Evolutionary conservation across 2,797 vertebrate species (phyloP).

Genomic region (Hapalemur alaotrensis): DNA sequence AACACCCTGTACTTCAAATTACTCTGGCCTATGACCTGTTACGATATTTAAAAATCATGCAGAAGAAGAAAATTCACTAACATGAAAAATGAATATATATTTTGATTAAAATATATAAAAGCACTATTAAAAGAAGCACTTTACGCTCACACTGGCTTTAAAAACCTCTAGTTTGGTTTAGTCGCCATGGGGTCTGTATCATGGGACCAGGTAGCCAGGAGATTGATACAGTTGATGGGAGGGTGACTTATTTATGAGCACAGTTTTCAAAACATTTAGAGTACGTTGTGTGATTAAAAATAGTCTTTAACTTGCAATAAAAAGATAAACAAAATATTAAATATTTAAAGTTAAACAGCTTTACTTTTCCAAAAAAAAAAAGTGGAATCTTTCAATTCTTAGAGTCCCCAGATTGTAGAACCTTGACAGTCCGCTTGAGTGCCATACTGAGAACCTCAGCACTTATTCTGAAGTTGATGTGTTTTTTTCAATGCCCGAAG

Average conservation of each 20-base stretch:
- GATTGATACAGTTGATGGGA: background rate
- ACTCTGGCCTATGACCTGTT: constrained; percentile 27
- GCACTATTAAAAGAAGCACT: constrained; percentile 18
- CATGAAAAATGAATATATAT: constrained; percentile 77
- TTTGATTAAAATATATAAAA: constrained; percentile 16
- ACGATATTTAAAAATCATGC: background rate
- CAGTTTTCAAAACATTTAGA: constrained; percentile 14
- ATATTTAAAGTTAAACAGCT: constrained; percentile 79
- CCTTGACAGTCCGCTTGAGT: background rate
- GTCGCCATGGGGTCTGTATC: background rate
- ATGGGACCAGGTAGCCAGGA: background rate
- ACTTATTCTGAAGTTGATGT: background rate
- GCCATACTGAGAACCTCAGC: background rate
- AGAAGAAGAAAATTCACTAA: constrained; percentile 42
- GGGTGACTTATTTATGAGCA: background rate
- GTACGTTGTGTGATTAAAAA: background rate
- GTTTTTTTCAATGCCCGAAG: background rate
- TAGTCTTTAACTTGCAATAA: background rate
- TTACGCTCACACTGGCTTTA: background rate
- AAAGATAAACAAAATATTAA: background rate
- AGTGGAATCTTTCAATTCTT: background rate
- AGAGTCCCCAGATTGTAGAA: background rate
- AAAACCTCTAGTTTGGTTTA: background rate
- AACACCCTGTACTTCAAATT: background rate
- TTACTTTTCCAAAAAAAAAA: constrained; percentile 53